Base-by-base conservation (phyloP, 1,140 invertebrate genomes). In the Cataglyphis hispanica region DNA sequence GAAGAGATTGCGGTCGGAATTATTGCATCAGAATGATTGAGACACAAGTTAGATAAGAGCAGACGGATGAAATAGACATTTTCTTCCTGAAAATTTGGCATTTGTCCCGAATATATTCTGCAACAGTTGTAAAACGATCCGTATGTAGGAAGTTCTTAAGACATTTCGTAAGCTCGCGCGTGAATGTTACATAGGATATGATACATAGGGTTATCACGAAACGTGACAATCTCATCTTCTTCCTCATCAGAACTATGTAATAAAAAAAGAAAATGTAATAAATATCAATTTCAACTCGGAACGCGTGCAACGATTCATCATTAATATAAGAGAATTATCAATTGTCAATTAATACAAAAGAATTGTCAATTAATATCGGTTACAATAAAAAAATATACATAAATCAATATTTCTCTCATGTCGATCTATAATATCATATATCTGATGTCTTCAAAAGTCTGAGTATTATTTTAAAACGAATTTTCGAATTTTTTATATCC, bases 41-140 rank as follows among this genome's bases (percentile, higher is more conserved):
- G 40, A 50, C 25, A 22, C 43, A 43, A 8, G n/a, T 50, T 43
- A 61, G 31, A n/a, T 66, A 64, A 46, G 34, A 40, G 40, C 31
- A 40, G 50, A 58, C 25, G 1, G 34, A 31, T 72, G 27, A 67
- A 70, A 37, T n/a, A 13, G 64, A n/a, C 8, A 37, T 25, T 58
- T 70, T 25, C 34, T 81, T 43, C 66, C 6, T 25, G 50, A 31
- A 56, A 58, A 40, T 70, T 81, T 56, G 22, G 16, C 50, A 11
- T 70, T 78, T 16, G 64, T 70, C 66, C 77, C 46, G 34, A 64
- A 53, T 50, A 19, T 50, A 40, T 4, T 37, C 34, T 13, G 25
- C 40, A 16, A 13, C 60, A 27, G 61, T 78, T 77, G 46, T 50
- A 64, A 31, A 34, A 3, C 27, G 37, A 67, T 67, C 50, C 67